Percentiles rank a stretch among this genome's conserved stretches.
Conservation (phyloP, 2,888 invertebrate genomes). For the Trissonchulus sp. region DNA sequence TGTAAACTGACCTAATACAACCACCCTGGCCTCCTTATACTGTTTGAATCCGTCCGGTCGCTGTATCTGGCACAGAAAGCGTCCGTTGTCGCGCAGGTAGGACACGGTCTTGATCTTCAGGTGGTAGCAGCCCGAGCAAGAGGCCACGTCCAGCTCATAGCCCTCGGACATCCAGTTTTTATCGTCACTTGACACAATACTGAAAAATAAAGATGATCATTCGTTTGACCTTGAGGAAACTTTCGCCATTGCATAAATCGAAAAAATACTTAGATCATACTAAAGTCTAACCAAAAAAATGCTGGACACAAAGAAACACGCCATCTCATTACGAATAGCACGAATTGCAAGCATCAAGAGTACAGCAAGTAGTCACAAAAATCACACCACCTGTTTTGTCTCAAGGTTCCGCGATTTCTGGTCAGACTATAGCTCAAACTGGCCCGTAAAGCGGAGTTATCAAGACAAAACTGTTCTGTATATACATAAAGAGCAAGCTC, state of each 20-base stretch:
- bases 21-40: constrained; percentile 12
- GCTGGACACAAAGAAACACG: too few relatives aligned
- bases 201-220: constrained; percentile 18
- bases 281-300: too few relatives aligned
- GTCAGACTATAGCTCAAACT: too few relatives aligned
- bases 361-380: too few relatives aligned
- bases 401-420: too few relatives aligned
- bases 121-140: constrained; percentile 68
- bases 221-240: too few relatives aligned
- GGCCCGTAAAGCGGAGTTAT: background rate
- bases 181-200: constrained; percentile 8
- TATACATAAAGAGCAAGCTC: too few relatives aligned
- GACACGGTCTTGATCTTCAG: constrained; percentile 78
- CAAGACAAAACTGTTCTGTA: background rate
- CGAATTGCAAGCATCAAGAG: too few relatives aligned
- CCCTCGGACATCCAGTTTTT: background rate
- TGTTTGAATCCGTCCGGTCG: constrained; percentile 8
- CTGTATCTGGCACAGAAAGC: constrained; percentile 25
- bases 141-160: constrained; percentile 37
- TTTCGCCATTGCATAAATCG: too few relatives aligned
- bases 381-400: too few relatives aligned
- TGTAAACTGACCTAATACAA: constrained; percentile 24
- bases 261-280: too few relatives aligned
- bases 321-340: too few relatives aligned
- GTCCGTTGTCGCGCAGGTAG: constrained; percentile 80